A percentile compares a stretch with the other conserved stretches of the same genome.
These are phyloP conservation scores for Orchesella cincta DNA, from an alignment of 1,140 invertebrate species.

Conservation along the genomic window DNA sequence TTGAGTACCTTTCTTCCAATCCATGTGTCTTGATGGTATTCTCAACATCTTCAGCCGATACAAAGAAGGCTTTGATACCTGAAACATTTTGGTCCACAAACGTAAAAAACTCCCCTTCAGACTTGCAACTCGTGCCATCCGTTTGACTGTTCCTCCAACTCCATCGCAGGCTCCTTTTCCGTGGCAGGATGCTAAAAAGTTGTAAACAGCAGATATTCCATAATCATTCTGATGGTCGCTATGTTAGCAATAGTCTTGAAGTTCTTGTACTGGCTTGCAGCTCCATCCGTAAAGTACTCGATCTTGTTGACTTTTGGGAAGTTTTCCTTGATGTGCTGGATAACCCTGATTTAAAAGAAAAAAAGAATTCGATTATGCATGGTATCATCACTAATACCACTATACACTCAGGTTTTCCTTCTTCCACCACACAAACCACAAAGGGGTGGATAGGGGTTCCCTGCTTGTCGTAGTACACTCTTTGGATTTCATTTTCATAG, in stretches of 20 bases:
- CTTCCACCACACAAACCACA: conserved; percentile 34
- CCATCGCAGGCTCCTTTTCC: conserved; percentile 52
- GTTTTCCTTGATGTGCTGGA: conserved; percentile 7
- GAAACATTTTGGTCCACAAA: neutral
- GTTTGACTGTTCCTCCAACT: conserved; percentile 48
- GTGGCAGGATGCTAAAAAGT: conserved; percentile 53
- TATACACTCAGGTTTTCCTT: neutral
- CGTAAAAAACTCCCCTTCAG: neutral
- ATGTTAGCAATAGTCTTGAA: conserved; percentile 36
- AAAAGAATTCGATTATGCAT: conserved; percentile 18
- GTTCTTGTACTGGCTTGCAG: conserved; percentile 41
- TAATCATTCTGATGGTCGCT: conserved; percentile 42
- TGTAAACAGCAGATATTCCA: conserved; percentile 49
- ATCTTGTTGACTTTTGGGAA: conserved; percentile 12
- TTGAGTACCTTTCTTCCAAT: conserved; percentile 1
- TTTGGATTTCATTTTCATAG: conserved; percentile 46
- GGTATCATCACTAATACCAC: conserved; percentile 30
- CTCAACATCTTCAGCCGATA: neutral
- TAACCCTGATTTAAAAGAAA: conserved; percentile 20
- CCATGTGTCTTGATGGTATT: neutral
- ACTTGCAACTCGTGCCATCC: conserved; percentile 15
- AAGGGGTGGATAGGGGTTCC: conserved; percentile 51
- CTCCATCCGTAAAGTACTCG: conserved; percentile 33
- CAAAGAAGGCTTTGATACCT: neutral
- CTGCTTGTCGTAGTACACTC: conserved; percentile 44